A percentile compares a stretch with the other conserved stretches of the same genome.
Evolutionary conservation across 2,797 vertebrate genomes (phyloP).

Genomic region (Argya squamiceps): DNA sequence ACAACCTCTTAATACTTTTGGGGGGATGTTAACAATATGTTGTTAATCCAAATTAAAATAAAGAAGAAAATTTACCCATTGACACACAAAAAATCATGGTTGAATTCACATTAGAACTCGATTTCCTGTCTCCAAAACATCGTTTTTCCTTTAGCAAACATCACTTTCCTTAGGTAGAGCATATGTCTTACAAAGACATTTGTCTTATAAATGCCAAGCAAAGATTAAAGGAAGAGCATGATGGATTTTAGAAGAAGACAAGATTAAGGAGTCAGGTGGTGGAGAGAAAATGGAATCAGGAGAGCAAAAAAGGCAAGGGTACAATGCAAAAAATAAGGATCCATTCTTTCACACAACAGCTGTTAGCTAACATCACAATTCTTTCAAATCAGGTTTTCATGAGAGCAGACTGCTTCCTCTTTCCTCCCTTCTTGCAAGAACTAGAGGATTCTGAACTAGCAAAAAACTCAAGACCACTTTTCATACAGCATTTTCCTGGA

Average conservation of each 20-base stretch:
- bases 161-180: neutral
- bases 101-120: neutral
- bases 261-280: neutral
- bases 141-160: neutral
- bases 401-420: neutral
- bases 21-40: neutral
- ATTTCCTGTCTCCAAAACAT: neutral
- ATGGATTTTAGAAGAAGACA: neutral
- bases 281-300: neutral
- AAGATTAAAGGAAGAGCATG: neutral
- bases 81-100: neutral
- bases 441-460: neutral
- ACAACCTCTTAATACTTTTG: neutral
- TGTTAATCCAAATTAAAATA: neutral
- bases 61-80: neutral
- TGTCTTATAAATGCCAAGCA: neutral
- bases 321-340: neutral
- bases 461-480: neutral
- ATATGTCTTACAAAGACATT: neutral
- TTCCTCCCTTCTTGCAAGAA: neutral
- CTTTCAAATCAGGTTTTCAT: neutral
- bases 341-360: neutral
- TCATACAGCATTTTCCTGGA: constrained; percentile 57
- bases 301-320: neutral
- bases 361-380: neutral